Evolutionary conservation across 2,888 invertebrate species (phyloP).

Genomic region (Euplagia quadripunctaria): DNA sequence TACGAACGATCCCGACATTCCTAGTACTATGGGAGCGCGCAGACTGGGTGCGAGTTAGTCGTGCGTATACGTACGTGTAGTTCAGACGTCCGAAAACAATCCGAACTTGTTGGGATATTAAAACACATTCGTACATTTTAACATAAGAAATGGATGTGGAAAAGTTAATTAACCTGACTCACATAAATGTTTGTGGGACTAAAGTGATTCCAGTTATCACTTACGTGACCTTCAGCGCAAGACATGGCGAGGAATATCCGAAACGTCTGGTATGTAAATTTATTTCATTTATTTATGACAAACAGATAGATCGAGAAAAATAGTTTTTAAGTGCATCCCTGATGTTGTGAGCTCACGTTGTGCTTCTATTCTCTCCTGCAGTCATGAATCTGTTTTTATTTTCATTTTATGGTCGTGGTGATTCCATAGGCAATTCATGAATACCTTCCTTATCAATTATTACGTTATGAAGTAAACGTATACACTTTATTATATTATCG

Average conservation of each 20-base stretch:
- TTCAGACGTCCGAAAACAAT: too few relatives aligned
- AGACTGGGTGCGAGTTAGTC: too few relatives aligned
- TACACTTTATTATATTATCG: slow-evolving; percentile 20
- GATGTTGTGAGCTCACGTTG: slow-evolving; percentile 26
- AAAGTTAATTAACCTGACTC: too few relatives aligned
- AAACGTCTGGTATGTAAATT: slow-evolving; percentile 18
- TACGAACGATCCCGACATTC: too few relatives aligned
- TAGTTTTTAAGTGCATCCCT: slow-evolving; percentile 24
- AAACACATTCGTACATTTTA: too few relatives aligned
- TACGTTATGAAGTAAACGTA: slow-evolving; percentile 27
- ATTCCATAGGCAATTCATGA: slow-evolving; percentile 26
- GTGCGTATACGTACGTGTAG: too few relatives aligned
- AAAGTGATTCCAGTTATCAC: slow-evolving; percentile 27
- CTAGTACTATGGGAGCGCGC: too few relatives aligned
- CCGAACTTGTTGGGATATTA: too few relatives aligned
- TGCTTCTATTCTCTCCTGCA: slow-evolving; percentile 21
- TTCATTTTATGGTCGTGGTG: slow-evolving; percentile 22
- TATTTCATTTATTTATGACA: neutral
- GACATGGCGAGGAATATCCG: slow-evolving; percentile 26
- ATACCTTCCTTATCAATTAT: slow-evolving; percentile 26
- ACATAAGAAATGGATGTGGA: too few relatives aligned
- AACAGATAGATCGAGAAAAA: slow-evolving; percentile 11
- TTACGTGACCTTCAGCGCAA: slow-evolving; percentile 22
- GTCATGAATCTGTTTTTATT: slow-evolving; percentile 24
- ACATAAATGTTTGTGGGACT: too few relatives aligned